A percentile compares a stretch with the other conserved stretches of the same genome.
Evolutionary conservation across 2,888 invertebrate genomes (phyloP).

Genomic region (Molanna angustata): DNA sequence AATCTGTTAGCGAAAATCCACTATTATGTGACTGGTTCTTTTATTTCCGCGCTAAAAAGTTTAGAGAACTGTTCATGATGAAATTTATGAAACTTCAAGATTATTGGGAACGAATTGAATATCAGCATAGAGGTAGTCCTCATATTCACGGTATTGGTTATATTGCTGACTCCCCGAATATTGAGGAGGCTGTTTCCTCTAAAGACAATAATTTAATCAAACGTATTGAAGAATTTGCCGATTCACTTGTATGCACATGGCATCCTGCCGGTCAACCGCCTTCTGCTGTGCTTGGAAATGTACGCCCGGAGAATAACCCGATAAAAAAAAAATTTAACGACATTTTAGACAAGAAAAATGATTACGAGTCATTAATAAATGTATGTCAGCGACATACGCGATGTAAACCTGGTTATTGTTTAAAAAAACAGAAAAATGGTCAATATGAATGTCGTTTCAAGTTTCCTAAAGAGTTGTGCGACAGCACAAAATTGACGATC

Average conservation of each 20-base stretch:
- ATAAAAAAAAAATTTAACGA: not conserved
- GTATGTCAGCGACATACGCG: not conserved
- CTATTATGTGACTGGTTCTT: not conserved
- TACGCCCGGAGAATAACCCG: not conserved
- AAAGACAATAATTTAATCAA: not conserved
- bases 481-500: not conserved
- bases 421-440: not conserved
- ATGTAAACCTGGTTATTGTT: not conserved
- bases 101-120: not conserved
- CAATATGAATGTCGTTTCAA: not conserved
- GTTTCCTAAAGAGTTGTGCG: not conserved
- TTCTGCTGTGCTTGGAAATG: not conserved
- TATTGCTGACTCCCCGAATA: not conserved
- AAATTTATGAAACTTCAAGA: not conserved
- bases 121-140: not conserved
- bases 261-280: not conserved
- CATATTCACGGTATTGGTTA: not conserved
- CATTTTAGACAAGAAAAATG: not conserved
- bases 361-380: not conserved
- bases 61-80: not conserved
- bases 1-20: not conserved
- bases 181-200: not conserved
- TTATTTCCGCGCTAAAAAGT: not conserved
- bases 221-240: not conserved
- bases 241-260: not conserved